Conservation (phyloP, 2,113 vertebrate genomes). For the Sula dactylatra region DNA sequence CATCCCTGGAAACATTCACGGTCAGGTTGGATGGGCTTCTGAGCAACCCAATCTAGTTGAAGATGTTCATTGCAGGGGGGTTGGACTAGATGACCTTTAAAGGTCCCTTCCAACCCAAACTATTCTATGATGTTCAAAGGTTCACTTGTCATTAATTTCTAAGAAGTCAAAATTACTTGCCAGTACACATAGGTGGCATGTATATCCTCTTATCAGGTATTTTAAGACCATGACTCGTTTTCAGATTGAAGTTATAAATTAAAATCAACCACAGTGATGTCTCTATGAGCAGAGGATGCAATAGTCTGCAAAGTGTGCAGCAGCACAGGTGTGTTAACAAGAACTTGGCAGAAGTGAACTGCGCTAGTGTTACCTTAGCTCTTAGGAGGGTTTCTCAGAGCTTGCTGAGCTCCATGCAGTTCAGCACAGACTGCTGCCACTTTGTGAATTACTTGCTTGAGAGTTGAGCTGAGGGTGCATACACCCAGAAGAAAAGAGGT, state of each 20-base stretch:
- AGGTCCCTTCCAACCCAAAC: neutral
- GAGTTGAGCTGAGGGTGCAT: neutral
- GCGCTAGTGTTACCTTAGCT: too few species aligned
- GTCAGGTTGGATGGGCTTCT: neutral
- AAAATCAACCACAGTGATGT: neutral
- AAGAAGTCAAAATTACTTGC: neutral
- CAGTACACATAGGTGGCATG: neutral
- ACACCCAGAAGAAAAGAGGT: neutral
- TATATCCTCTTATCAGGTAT: neutral
- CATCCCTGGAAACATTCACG: neutral
- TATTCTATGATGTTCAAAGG: neutral
- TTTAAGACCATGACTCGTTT: neutral
- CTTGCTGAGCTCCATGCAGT: rapidly evolving
- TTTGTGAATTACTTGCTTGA: rapidly evolving
- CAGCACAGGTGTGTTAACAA: neutral
- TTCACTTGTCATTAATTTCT: neutral
- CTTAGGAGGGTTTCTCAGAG: rapidly evolving
- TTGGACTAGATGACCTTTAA: neutral
- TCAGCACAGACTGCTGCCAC: neutral
- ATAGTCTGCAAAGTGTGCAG: neutral
- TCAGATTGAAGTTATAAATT: neutral
- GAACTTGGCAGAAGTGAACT: neutral
- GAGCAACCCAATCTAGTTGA: neutral
- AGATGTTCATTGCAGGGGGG: neutral
- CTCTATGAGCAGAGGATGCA: neutral